phyloP scores from a whole-genome alignment of 2,888 invertebrate genomes.

The Syrista parreyssii region DNA sequence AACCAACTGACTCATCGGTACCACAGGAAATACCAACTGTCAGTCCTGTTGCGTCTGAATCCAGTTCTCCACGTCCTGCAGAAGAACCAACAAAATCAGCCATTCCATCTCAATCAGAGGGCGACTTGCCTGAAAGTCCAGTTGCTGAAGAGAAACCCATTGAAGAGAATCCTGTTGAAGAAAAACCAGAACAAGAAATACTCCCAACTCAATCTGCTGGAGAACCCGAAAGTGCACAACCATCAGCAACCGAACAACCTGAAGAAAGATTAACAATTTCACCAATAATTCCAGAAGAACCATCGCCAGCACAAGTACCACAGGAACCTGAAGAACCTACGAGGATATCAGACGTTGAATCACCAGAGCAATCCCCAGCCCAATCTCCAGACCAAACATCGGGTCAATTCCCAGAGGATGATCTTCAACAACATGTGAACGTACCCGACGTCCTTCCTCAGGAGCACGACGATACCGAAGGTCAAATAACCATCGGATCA shows the following conservation, averaged over 20 bases:
- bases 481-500: constrained; percentile 38
- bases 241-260: constrained; percentile 2
- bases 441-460: constrained; percentile 11
- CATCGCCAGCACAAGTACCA: constrained; percentile 20
- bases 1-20: constrained; percentile 21
- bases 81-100: constrained; percentile 16
- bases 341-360: neutral
- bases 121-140: constrained; percentile 52
- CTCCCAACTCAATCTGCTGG: constrained; percentile 20
- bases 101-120: constrained; percentile 44
- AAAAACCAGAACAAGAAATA: constrained; percentile 13
- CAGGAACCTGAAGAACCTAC: constrained; percentile 14
- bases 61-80: constrained; percentile 47
- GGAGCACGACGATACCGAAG: constrained; percentile 30
- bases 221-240: neutral
- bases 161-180: constrained; percentile 16
- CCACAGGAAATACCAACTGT: constrained; percentile 6
- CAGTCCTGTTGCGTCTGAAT: neutral
- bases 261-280: constrained; percentile 20
- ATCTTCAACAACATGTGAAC: constrained; percentile 15
- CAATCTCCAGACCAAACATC: constrained; percentile 8
- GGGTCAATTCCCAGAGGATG: constrained; percentile 12
- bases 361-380: neutral
- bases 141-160: neutral
- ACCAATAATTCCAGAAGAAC: constrained; percentile 18